phyloP scores from a whole-genome alignment of 2,888 invertebrate genomes.

The Eupsilia transversa region DNA sequence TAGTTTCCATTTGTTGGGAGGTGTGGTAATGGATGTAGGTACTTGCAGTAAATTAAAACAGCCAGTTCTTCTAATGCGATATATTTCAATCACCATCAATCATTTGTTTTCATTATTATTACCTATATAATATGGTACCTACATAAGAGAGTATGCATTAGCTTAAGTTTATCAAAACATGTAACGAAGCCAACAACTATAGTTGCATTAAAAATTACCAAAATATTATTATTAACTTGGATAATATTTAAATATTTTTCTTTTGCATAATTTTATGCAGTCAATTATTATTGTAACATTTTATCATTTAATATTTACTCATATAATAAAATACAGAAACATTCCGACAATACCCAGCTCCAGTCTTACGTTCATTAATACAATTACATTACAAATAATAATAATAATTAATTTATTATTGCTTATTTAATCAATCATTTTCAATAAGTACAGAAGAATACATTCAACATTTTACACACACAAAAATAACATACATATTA shows the following conservation, averaged over 20 bases:
- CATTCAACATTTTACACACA: neutral
- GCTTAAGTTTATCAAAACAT: neutral
- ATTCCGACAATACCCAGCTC: conserved; percentile 51
- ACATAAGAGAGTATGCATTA: neutral
- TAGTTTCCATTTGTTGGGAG: no score
- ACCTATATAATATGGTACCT: no score
- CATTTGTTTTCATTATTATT: no score
- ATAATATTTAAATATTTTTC: neutral
- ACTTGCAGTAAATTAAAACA: no score
- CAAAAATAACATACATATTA: no score
- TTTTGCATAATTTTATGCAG: conserved; percentile 1
- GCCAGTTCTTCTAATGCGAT: no score
- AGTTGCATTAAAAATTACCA: neutral
- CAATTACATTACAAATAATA: conserved; percentile 34
- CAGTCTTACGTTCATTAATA: conserved; percentile 63
- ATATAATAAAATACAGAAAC: conserved; percentile 45
- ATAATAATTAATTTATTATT: conserved; percentile 39
- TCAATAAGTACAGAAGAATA: conserved; percentile 57
- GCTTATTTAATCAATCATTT: conserved; percentile 70
- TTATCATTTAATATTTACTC: conserved; percentile 5
- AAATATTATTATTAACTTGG: neutral
- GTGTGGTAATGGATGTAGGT: no score
- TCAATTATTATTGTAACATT: conserved; percentile 8
- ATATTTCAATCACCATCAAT: no score
- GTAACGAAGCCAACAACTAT: neutral